Evolutionary conservation across 2,888 invertebrate genomes (phyloP), one percentile per base, ranked within the genome.

Genomic region (Hypsopygia costalis): DNA sequence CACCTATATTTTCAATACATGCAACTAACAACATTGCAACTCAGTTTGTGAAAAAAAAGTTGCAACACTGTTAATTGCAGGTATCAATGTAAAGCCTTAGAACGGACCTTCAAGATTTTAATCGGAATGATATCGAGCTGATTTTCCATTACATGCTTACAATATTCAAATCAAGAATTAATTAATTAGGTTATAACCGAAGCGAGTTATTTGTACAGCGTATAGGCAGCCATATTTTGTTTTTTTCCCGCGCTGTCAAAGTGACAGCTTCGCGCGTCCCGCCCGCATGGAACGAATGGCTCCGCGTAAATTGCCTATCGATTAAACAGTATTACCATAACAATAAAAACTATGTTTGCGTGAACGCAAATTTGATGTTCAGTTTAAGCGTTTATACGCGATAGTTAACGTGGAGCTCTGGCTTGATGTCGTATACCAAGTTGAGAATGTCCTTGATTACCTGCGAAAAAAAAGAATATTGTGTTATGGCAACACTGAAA

Each of bases 351-450:
- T 78, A 74, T 57, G 55, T 51, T 59, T 58, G 60, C 50, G 41
- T 58, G 46, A 63, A 64, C 69, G 68, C 69, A 16, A 64, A 11
- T 27, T 11, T 9, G 34, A 33, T 34, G 32, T 27, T 33, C 5
- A 10, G 3, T 39, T 39, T 20, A 28, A 9, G 33, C 25, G 31
- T 11, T 31, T 31, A 11, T 49, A 83, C 55, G 72, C 92, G 93
- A 81, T 93, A 97, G 89, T 98, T 98, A 85, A 93, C 91, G 88
- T 98, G 98, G 58, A 98, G 91, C 81, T 97, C 95, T 2, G 98
- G 97, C 81, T 95, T 94, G 78, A 98, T 97, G 74, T 96, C 94
- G 75, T 96, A 97, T 33, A 98, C 97, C 79, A 95, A 90, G 54
- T 92, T 91, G 71, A 98, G 90, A 61, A 98, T 91, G 64, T 95